A percentile compares a stretch with the other conserved stretches of the same genome.
Evolutionary conservation across 2,888 invertebrate species (phyloP).

Genomic region (Zygothrica quintamaculata): DNA sequence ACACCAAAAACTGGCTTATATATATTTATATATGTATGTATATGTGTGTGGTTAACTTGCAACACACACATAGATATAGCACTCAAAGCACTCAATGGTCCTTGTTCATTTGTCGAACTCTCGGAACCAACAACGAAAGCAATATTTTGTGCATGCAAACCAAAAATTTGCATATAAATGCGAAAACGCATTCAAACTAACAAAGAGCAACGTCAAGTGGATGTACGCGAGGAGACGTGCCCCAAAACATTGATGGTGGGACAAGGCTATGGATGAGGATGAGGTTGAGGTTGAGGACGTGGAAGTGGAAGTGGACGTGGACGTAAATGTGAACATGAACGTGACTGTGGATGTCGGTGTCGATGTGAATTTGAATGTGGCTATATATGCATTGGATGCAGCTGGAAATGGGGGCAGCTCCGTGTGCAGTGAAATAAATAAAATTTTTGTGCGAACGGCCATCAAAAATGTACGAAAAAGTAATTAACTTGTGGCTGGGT

Average conservation of each 20-base stretch:
- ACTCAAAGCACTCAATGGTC: conserved; percentile 39
- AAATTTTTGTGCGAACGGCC: conserved; percentile 65
- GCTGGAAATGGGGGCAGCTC: conserved; percentile 46
- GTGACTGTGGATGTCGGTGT: too few species aligned
- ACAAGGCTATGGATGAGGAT: conserved; percentile 17
- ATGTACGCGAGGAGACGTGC: conserved; percentile 29
- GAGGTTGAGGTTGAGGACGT: conserved; percentile 21
- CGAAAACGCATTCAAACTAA: conserved; percentile 78
- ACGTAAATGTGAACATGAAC: conserved; percentile 12
- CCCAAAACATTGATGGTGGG: too few species aligned
- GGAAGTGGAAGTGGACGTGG: conserved; percentile 41
- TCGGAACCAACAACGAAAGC: conserved; percentile 57
- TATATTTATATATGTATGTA: too few species aligned
- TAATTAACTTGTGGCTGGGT: conserved; percentile 71
- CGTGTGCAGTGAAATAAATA: conserved; percentile 75
- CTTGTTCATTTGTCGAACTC: conserved; percentile 68
- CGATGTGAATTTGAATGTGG: too few species aligned
- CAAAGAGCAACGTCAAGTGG: conserved; percentile 59
- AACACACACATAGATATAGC: too few species aligned
- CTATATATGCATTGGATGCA: too few species aligned
- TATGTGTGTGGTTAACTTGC: conserved; percentile 2
- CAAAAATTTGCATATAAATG: conserved; percentile 78
- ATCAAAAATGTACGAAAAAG: conserved; percentile 78
- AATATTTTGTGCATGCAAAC: conserved; percentile 76
- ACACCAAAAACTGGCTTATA: conserved; percentile 28